phyloP scores from a whole-genome alignment of 2,113 vertebrate genomes.

The Corythoichthys intestinalis region DNA sequence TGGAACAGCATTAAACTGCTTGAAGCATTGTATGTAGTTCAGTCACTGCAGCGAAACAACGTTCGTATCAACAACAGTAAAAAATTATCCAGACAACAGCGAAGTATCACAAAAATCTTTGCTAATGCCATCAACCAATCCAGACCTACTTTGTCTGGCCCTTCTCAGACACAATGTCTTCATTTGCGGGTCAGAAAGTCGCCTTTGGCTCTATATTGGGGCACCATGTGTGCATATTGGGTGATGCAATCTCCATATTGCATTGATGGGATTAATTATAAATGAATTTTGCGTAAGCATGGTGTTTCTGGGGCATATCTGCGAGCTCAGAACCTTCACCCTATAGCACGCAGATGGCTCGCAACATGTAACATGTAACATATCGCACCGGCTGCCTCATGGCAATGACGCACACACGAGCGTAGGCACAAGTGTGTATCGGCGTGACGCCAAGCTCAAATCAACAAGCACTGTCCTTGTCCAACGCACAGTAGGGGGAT shows the following conservation, averaged over 20 bases:
- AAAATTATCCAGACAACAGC: background rate
- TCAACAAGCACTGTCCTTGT: background rate
- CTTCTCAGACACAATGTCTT: slow-evolving; percentile 36
- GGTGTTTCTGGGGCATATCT: slow-evolving; percentile 51
- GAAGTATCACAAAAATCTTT: slow-evolving; percentile 41
- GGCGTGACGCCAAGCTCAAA: background rate
- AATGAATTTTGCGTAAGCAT: slow-evolving; percentile 62
- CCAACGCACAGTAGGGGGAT: background rate
- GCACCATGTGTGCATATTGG: slow-evolving; percentile 52
- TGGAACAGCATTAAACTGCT: too few relatives aligned
- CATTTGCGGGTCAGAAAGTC: slow-evolving; percentile 28
- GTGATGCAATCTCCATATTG: slow-evolving; percentile 59
- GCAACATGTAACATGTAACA: background rate
- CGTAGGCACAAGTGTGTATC: background rate
- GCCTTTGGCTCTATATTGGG: slow-evolving; percentile 41
- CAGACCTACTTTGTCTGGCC: slow-evolving; percentile 48
- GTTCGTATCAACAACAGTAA: too few relatives aligned
- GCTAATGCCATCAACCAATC: background rate
- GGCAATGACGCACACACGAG: background rate
- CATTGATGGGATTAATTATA: slow-evolving; percentile 67
- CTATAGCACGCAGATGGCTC: background rate
- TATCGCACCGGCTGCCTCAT: background rate
- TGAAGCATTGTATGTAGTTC: too few relatives aligned
- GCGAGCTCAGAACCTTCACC: slow-evolving; percentile 21
- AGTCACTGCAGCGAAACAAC: too few relatives aligned